A percentile compares a stretch with the other conserved stretches of the same genome.
Conservation (phyloP, 2,113 vertebrate genomes). For the Tympanuchus pallidicinctus region DNA sequence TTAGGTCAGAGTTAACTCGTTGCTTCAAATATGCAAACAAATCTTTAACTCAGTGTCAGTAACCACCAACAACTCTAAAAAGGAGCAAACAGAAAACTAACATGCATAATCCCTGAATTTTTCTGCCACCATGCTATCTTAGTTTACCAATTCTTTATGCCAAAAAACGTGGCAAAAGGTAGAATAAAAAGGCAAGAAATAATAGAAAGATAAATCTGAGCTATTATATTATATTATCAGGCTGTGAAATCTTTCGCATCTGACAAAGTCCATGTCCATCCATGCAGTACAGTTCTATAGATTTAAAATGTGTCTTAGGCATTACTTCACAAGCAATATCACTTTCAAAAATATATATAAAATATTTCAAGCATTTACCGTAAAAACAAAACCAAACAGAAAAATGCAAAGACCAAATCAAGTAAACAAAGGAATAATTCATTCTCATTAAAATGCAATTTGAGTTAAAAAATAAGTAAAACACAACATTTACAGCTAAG, state of each 20-base stretch:
- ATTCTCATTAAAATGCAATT: background rate
- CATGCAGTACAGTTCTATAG: background rate
- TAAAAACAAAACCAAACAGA: background rate
- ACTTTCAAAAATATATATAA: background rate
- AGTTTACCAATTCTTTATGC: background rate
- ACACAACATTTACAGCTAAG: background rate
- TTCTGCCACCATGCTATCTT: background rate
- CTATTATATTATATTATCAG: background rate
- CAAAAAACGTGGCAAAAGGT: background rate
- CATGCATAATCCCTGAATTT: background rate
- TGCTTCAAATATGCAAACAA: background rate
- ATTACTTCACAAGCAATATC: background rate
- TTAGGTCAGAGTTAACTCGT: background rate
- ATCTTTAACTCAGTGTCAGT: background rate
- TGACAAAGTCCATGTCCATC: background rate
- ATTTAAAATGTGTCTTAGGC: background rate
- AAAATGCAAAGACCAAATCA: background rate
- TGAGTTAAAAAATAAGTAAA: background rate
- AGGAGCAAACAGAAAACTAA: slow-evolving; percentile 16
- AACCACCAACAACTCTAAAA: background rate
- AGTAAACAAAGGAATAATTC: background rate
- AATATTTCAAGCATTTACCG: background rate
- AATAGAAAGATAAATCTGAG: background rate
- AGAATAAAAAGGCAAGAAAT: background rate
- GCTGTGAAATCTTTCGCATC: background rate